These are phyloP conservation scores for Macrophya alboannulata DNA, from an alignment of 2,888 invertebrate genomes.

Conservation along the genomic window DNA sequence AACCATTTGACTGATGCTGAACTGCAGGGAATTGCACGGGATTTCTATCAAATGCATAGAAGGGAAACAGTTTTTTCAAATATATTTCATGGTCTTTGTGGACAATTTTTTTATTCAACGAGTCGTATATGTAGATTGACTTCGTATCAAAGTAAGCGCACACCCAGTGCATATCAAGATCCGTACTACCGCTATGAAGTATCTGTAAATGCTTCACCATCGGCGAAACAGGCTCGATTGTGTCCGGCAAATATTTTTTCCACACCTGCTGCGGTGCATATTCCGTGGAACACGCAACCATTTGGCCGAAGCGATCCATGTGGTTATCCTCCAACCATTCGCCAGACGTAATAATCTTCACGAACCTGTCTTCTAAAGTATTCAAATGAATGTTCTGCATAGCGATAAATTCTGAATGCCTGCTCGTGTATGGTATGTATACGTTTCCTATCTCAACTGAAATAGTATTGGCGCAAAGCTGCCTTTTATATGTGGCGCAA, in stretches of 20 bases:
- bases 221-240: conserved; percentile 54
- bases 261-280: conserved; percentile 51
- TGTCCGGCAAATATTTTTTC: conserved; percentile 47
- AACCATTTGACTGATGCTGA: conserved; percentile 32
- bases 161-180: conserved; percentile 29
- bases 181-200: conserved; percentile 55
- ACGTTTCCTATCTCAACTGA: not conserved
- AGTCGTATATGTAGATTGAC: conserved; percentile 59
- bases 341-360: not conserved
- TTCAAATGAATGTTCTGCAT: not conserved
- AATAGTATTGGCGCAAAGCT: not conserved
- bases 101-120: conserved; percentile 39
- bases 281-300: conserved; percentile 51
- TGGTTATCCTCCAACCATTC: conserved; percentile 55
- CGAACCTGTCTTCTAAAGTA: not conserved
- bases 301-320: conserved; percentile 53
- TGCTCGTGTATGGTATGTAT: not conserved
- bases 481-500: not conserved
- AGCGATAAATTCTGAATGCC: not conserved
- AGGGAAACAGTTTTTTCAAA: conserved; percentile 55
- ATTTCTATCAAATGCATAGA: conserved; percentile 30
- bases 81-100: conserved; percentile 56
- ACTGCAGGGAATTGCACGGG: conserved; percentile 26
- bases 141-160: conserved; percentile 56
- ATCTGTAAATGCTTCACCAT: conserved; percentile 60